These are phyloP conservation scores for Typhlichthys subterraneus DNA, from an alignment of 2,797 vertebrate genomes.

Conservation along the genomic window DNA sequence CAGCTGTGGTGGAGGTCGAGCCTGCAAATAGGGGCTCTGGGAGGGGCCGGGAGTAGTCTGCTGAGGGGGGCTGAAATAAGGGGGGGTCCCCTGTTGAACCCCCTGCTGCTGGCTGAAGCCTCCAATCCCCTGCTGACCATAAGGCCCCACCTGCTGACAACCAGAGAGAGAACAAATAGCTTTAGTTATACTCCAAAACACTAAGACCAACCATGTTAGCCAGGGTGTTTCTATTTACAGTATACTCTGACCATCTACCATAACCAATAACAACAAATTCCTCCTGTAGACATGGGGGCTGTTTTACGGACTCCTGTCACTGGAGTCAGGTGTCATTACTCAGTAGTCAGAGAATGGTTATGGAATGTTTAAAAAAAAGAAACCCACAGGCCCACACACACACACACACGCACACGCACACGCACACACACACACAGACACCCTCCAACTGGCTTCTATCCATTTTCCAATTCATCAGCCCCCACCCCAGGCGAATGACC, in stretches of 20 bases:
- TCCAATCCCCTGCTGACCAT: slow-evolving; percentile 72
- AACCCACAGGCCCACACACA: background rate
- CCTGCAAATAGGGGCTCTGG: slow-evolving; percentile 86
- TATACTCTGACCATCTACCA: too few species aligned
- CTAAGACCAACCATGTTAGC: too few species aligned
- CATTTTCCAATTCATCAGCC: slow-evolving; percentile 37
- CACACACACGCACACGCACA: background rate
- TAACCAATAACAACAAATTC: too few species aligned
- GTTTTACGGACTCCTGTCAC: too few species aligned
- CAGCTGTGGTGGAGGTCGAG: slow-evolving; percentile 86
- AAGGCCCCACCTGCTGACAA: slow-evolving; percentile 86
- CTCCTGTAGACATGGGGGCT: too few species aligned
- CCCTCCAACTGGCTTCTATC: slow-evolving; percentile 22
- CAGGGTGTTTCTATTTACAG: too few species aligned
- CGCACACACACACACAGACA: background rate
- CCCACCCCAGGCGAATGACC: slow-evolving; percentile 24
- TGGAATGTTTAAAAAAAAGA: too few species aligned
- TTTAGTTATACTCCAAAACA: background rate
- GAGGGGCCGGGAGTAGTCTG: slow-evolving; percentile 83
- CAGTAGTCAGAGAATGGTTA: too few species aligned
- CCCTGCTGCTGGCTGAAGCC: slow-evolving; percentile 85
- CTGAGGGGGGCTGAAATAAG: slow-evolving; percentile 92
- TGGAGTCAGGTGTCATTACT: too few species aligned
- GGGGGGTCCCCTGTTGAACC: slow-evolving; percentile 87
- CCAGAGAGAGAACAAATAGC: slow-evolving; percentile 9